Evolutionary conservation across 1,140 invertebrate species (phyloP).

Genomic region (Aphidius gifuensis): DNA sequence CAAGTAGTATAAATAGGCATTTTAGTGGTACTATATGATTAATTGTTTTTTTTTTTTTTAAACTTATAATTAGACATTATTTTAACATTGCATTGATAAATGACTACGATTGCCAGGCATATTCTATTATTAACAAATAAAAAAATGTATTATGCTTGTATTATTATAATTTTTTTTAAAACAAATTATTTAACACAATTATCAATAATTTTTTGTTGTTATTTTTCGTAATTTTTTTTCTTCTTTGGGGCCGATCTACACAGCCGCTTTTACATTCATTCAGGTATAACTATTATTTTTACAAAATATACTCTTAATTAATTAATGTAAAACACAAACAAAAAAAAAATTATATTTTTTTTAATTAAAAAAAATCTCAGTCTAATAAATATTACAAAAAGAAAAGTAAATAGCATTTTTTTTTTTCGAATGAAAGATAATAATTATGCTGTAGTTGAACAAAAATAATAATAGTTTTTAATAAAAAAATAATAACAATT

Average conservation of each 20-base stretch:
- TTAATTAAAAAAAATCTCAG: neutral
- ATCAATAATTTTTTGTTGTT: constrained; percentile 11
- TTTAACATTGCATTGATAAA: constrained; percentile 45
- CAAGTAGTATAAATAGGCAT: neutral
- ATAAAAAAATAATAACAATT: too few species aligned
- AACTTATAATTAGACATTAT: constrained; percentile 40
- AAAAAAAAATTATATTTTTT: too few species aligned
- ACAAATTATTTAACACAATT: constrained; percentile 45
- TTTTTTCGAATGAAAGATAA: too few species aligned
- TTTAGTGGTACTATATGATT: constrained; percentile 6
- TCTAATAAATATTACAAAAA: neutral
- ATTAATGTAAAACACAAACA: too few species aligned
- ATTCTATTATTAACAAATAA: neutral
- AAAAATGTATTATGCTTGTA: neutral
- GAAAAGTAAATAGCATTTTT: too few species aligned
- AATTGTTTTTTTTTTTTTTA: constrained; percentile 27
- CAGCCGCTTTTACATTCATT: too few species aligned
- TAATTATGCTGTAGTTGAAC: neutral
- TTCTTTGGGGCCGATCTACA: too few species aligned
- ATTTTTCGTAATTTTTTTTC: too few species aligned
- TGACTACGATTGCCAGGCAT: constrained; percentile 37
- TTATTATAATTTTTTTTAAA: neutral
- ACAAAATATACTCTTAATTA: too few species aligned
- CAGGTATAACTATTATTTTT: too few species aligned
- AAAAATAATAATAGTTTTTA: neutral